Evolutionary conservation across 2,888 invertebrate species (phyloP).

Genomic region (Pomacea canaliculata): DNA sequence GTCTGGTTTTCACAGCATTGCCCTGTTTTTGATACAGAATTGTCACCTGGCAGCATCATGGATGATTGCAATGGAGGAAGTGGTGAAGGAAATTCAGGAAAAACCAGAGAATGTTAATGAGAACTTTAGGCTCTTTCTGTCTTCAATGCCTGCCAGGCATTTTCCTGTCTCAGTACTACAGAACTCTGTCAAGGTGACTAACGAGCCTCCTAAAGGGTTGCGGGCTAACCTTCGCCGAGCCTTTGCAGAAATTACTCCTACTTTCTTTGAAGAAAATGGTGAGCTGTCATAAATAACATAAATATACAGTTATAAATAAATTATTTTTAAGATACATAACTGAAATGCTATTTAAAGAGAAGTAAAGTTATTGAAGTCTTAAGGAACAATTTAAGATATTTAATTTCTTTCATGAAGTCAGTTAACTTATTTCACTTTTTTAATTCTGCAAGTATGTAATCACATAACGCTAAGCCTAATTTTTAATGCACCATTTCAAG

Average conservation of each 20-base stretch:
- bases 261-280: slow-evolving; percentile 87
- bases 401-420: too few relatives aligned
- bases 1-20: too few relatives aligned
- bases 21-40: slow-evolving; percentile 54
- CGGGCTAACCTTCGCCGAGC: slow-evolving; percentile 84
- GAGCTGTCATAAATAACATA: slow-evolving; percentile 46
- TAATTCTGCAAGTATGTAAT: too few relatives aligned
- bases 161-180: slow-evolving; percentile 71
- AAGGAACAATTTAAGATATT: not conserved
- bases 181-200: slow-evolving; percentile 71
- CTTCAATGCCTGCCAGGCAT: slow-evolving; percentile 69
- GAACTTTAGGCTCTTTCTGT: slow-evolving; percentile 69
- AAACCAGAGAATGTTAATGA: slow-evolving; percentile 66
- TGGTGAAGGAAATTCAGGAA: slow-evolving; percentile 67
- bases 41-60: slow-evolving; percentile 71
- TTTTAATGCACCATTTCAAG: too few relatives aligned
- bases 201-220: slow-evolving; percentile 71
- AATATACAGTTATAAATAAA: too few relatives aligned
- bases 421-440: not conserved
- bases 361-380: not conserved
- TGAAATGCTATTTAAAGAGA: not conserved
- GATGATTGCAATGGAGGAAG: slow-evolving; percentile 70
- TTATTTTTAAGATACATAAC: too few relatives aligned
- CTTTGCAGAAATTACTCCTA: slow-evolving; percentile 84
- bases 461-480: too few relatives aligned